Conservation (phyloP, 2,888 invertebrate genomes). For the Eueremaeus valkanovi region DNA sequence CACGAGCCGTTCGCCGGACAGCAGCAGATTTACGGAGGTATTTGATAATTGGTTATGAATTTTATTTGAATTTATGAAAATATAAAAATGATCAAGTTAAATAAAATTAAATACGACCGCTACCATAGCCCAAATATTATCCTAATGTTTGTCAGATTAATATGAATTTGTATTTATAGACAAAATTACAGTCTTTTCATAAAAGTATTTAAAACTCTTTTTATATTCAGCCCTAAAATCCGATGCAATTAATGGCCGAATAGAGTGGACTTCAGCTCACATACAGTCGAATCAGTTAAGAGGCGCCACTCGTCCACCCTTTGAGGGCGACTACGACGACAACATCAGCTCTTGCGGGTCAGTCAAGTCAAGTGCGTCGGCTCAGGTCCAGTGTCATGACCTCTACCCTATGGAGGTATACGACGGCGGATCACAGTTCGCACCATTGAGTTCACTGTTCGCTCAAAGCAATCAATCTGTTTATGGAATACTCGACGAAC, state of each 20-base stretch:
- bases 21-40: constrained; percentile 39
- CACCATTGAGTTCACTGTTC: constrained; percentile 1
- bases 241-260: not conserved
- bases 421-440: constrained; percentile 33
- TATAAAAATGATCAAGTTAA: too few species aligned
- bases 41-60: not conserved
- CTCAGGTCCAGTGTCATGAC: constrained; percentile 42
- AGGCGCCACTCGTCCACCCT: constrained; percentile 35
- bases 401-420: constrained; percentile 43
- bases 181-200: too few species aligned
- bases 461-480: constrained; percentile 4
- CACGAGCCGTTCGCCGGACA: constrained; percentile 38
- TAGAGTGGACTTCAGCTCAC: not conserved
- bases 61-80: too few species aligned
- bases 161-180: too few species aligned
- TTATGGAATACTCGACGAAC: constrained; percentile 4
- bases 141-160: too few species aligned
- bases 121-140: too few species aligned
- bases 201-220: too few species aligned
- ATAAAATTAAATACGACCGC: too few species aligned
- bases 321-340: constrained; percentile 39
- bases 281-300: not conserved
- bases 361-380: constrained; percentile 34
- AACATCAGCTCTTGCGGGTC: constrained; percentile 40
- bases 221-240: not conserved